Evolutionary conservation across 2,797 vertebrate genomes (phyloP), one percentile per base, ranked within the genome.

Genomic region (Micrastur ruficollis): DNA sequence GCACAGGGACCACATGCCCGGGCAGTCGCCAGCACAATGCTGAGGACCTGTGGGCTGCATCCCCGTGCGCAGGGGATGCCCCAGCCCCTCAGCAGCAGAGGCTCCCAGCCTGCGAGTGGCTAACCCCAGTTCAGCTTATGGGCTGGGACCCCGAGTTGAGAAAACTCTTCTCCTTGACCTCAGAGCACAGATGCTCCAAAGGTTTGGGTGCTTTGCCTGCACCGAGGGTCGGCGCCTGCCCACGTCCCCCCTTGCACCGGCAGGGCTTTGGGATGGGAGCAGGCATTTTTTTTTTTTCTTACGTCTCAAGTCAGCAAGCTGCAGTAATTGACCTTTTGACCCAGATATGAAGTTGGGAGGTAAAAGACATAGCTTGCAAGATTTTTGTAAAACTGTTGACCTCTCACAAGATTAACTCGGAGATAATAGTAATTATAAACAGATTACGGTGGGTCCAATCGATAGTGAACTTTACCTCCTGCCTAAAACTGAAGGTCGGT

Each of bases 341-440:
- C 91, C 81, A 97, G 74, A 58, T 97, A 89, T 83, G 89, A 96
- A 95, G 90, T 79, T 72, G 79, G 82, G 82, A 85, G 93, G 85
- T 22, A 72, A 85, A 90, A 70, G 32, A 36, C 81, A 44, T 1
- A 10, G 72, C 85, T 90, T 85, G 92, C 65, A 31, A 91, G 88
- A 83, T 75, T 96, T 96, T 92, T 92, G 89, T 88, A 79, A 91
- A 97, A 95, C 95, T 86, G 68, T 65, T 96, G 93, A 94, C 96
- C 96, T 97, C 96, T 94, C 47, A 9, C 70, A 81, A 95, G 96
- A 95, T 93, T 79, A 72, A 82, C 93, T 58, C 3, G 3, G 90
- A 97, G 97, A 97, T 97, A 98, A 89, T 83, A 83, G 90, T 94
- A 94, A 96, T 97, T 96, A 95, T 87, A 71, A 95, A 83, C 92